A percentile compares a stretch with the other conserved stretches of the same genome.
These are phyloP conservation scores for Gnatocerus cornutus DNA, from an alignment of 2,888 invertebrate genomes.

Conservation along the genomic window DNA sequence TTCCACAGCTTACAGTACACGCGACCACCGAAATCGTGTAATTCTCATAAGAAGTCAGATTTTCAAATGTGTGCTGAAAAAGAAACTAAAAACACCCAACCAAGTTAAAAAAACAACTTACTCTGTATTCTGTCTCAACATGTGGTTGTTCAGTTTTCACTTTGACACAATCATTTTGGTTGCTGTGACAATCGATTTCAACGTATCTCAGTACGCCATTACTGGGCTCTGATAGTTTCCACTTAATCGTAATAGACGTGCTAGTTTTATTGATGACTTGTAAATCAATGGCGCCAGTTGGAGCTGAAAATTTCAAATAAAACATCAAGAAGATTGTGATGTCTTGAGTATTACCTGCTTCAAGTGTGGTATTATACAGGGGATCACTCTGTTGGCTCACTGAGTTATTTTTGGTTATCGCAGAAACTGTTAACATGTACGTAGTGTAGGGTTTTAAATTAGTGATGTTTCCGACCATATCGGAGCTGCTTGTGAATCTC, in stretches of 20 bases:
- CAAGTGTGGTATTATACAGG: conserved; percentile 79
- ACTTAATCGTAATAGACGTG: conserved; percentile 77
- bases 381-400: conserved; percentile 77
- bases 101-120: conserved; percentile 3
- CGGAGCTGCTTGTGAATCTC: conserved; percentile 72
- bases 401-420: conserved; percentile 74
- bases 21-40: conserved; percentile 83
- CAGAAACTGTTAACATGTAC: conserved; percentile 81
- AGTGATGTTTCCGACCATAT: conserved; percentile 73
- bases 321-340: conserved; percentile 36
- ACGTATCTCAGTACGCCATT: conserved; percentile 84
- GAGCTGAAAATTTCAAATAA: conserved; percentile 69
- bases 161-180: conserved; percentile 43
- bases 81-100: background rate
- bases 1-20: conserved; percentile 77
- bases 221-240: conserved; percentile 80
- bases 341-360: conserved; percentile 73
- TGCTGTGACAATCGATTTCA: conserved; percentile 66
- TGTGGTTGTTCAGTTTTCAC: conserved; percentile 36
- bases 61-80: conserved; percentile 52
- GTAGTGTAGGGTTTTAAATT: conserved; percentile 83
- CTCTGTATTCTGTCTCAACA: conserved; percentile 8
- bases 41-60: conserved; percentile 74
- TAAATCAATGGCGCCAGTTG: conserved; percentile 75
- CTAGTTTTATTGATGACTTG: conserved; percentile 76